Conservation (phyloP, 2,888 invertebrate genomes). For the Synanthedon andrenaeformis region DNA sequence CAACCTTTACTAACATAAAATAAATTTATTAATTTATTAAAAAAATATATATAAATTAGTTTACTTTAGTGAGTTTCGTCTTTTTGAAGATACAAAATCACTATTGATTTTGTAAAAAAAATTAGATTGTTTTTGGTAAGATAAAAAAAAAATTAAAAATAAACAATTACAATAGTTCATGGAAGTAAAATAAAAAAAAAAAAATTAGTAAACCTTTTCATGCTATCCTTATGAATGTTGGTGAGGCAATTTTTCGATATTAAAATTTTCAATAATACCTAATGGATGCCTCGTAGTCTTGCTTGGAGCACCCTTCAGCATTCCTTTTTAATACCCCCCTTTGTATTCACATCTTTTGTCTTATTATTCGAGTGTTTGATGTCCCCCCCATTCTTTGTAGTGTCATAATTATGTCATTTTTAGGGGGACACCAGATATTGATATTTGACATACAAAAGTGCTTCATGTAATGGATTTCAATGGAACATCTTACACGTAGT, state of each 20-base stretch:
- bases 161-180: too few relatives aligned
- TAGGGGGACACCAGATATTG: slow-evolving; percentile 3
- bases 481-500: background rate
- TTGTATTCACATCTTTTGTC: slow-evolving; percentile 46
- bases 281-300: slow-evolving; percentile 58
- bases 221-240: too few relatives aligned
- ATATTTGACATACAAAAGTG: background rate
- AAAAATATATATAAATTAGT: too few relatives aligned
- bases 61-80: too few relatives aligned
- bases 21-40: too few relatives aligned
- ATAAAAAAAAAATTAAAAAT: too few relatives aligned
- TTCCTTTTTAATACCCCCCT: slow-evolving; percentile 40
- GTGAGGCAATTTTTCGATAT: slow-evolving; percentile 48
- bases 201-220: too few relatives aligned
- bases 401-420: slow-evolving; percentile 49
- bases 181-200: too few relatives aligned
- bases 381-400: slow-evolving; percentile 31
- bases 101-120: too few relatives aligned
- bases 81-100: too few relatives aligned
- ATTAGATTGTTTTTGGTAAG: too few relatives aligned
- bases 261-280: slow-evolving; percentile 72
- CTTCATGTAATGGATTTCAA: background rate
- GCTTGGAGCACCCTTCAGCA: slow-evolving; percentile 51
- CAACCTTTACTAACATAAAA: too few relatives aligned
- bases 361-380: slow-evolving; percentile 50